Evolutionary conservation across 2,888 invertebrate genomes (phyloP).

Genomic region (Caenorhabditis sinica): DNA sequence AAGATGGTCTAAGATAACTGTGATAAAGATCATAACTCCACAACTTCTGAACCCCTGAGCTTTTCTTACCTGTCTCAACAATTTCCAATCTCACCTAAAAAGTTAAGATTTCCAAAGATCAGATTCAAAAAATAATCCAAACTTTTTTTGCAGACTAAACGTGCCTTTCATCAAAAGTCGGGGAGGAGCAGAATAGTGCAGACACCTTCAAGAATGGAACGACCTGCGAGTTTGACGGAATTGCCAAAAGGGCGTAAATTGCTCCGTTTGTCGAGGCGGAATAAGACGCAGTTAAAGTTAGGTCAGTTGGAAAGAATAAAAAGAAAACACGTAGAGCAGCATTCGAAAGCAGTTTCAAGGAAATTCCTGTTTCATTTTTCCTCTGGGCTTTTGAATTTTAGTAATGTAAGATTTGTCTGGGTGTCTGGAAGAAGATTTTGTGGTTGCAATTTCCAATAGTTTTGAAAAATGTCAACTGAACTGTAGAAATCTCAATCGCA

Average conservation of each 20-base stretch:
- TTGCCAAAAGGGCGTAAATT: conserved; percentile 56
- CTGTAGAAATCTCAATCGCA: too few species aligned
- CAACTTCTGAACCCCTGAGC: too few species aligned
- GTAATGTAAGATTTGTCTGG: not conserved
- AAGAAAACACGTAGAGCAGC: not conserved
- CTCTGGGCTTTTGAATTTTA: not conserved
- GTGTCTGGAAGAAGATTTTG: too few species aligned
- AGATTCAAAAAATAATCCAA: not conserved
- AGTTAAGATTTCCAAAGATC: not conserved
- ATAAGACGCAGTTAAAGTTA: conserved; percentile 60
- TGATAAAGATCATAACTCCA: too few species aligned
- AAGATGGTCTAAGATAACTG: too few species aligned
- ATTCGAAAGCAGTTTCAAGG: not conserved
- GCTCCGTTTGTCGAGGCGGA: conserved; percentile 58
- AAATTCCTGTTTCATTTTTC: not conserved
- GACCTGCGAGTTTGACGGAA: conserved; percentile 60
- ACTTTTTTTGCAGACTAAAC: conserved; percentile 25
- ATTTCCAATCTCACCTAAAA: too few species aligned
- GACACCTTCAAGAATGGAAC: conserved; percentile 44
- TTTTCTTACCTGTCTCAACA: too few species aligned
- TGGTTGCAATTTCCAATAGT: too few species aligned
- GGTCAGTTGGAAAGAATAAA: conserved; percentile 51
- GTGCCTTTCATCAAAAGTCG: conserved; percentile 8
- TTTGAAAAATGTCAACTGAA: too few species aligned
- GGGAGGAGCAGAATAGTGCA: not conserved